Conservation (phyloP, 2,888 invertebrate species). For the Spodoptera picta region DNA sequence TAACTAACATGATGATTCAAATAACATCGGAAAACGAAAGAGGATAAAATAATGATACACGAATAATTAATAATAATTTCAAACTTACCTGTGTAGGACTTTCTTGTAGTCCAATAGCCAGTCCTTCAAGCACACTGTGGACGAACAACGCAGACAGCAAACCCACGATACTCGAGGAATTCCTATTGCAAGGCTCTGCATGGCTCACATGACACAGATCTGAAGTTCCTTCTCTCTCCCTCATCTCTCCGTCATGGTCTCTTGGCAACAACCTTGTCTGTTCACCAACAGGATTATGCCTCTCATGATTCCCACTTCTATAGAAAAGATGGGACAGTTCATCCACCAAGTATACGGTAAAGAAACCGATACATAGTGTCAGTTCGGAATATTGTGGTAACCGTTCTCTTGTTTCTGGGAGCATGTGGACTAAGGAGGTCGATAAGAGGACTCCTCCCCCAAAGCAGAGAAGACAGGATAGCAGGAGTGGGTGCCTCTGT, state of each 20-base stretch:
- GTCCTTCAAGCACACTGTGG: slow-evolving; percentile 93
- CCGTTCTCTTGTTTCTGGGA: slow-evolving; percentile 92
- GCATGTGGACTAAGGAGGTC: slow-evolving; percentile 93
- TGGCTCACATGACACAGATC: slow-evolving; percentile 91
- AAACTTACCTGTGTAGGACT: slow-evolving; percentile 88
- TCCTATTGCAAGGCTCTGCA: slow-evolving; percentile 90
- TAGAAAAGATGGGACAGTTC: slow-evolving; percentile 92
- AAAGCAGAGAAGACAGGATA: slow-evolving; percentile 92
- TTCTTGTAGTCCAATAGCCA: slow-evolving; percentile 94
- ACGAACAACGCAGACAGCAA: slow-evolving; percentile 92
- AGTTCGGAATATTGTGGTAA: slow-evolving; percentile 90
- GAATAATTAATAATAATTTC: too few relatives aligned
- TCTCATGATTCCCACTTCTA: slow-evolving; percentile 49
- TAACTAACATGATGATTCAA: too few relatives aligned
- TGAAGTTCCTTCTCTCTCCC: slow-evolving; percentile 72
- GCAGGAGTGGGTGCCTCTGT: slow-evolving; percentile 88
- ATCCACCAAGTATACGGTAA: slow-evolving; percentile 92
- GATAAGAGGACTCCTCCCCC: slow-evolving; percentile 94
- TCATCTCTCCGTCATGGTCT: slow-evolving; percentile 72
- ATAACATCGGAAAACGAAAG: too few relatives aligned
- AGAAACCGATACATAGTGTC: slow-evolving; percentile 91
- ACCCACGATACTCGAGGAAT: slow-evolving; percentile 90
- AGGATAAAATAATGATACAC: too few relatives aligned
- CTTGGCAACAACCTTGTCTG: slow-evolving; percentile 66
- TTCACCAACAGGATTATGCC: slow-evolving; percentile 69